These are phyloP conservation scores for Hydrozoanthus gracilis DNA, from an alignment of 92 coral and sea anemone species.

Conservation along the genomic window DNA sequence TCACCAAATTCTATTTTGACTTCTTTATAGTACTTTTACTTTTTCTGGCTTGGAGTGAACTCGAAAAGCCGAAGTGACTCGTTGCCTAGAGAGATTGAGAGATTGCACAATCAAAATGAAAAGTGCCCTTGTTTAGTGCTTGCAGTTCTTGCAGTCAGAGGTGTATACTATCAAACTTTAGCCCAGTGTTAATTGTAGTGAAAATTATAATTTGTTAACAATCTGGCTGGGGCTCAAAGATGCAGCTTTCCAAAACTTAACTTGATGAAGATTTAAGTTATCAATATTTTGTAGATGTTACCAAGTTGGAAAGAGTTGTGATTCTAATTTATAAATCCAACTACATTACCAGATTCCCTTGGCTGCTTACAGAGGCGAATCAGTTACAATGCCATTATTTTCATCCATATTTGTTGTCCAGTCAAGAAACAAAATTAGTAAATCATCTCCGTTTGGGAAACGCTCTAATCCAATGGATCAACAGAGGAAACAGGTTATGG, in stretches of 20 bases:
- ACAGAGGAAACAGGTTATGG: conserved; percentile 65
- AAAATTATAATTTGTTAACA: not conserved
- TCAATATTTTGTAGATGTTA: too few species aligned
- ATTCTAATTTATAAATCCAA: not conserved
- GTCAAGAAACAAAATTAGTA: conserved; percentile 78
- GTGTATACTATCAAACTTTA: conserved; percentile 17
- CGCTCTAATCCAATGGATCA: conserved; percentile 72
- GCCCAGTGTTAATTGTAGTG: conserved; percentile 3
- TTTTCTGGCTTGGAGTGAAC: conserved; percentile 8
- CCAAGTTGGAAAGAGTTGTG: not conserved
- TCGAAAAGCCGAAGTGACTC: not conserved
- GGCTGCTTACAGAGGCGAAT: not conserved
- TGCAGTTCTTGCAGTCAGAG: conserved; percentile 14
- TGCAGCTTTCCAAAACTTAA: too few species aligned
- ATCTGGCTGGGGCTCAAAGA: too few species aligned
- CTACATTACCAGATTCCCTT: not conserved
- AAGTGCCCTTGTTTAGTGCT: conserved; percentile 3
- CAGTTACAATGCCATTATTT: conserved; percentile 24
- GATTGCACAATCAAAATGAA: conserved; percentile 8
- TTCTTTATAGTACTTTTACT: not conserved
- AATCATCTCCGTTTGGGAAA: conserved; percentile 84
- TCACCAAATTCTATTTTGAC: conserved; percentile 11
- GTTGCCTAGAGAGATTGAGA: conserved; percentile 19
- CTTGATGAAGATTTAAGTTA: too few species aligned
- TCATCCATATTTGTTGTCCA: conserved; percentile 69